These are phyloP conservation scores for Amphiura filiformis DNA, from an alignment of 35 echinoderm and acorn worm genomes.

Conservation along the genomic window DNA sequence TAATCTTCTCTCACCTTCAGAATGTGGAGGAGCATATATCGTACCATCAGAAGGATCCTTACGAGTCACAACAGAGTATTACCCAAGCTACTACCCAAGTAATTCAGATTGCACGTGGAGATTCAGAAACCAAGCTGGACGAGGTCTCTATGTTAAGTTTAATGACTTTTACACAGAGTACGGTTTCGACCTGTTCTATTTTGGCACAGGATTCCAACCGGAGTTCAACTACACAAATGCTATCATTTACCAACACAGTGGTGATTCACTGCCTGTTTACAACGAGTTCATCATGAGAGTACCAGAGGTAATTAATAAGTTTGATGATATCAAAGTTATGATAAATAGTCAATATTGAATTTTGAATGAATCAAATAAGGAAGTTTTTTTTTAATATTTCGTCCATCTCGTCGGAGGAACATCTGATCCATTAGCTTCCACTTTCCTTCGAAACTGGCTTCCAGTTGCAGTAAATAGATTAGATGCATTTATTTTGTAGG, in stretches of 20 bases:
- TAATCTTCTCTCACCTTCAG: slow-evolving; percentile 20
- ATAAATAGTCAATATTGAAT: no score
- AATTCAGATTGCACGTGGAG: slow-evolving; percentile 63
- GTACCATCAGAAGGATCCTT: slow-evolving; percentile 60
- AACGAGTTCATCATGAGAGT: background rate
- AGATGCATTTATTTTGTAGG: no score
- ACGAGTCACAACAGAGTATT: slow-evolving; percentile 49
- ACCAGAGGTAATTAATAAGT: background rate
- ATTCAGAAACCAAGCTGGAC: slow-evolving; percentile 39
- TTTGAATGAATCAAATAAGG: no score
- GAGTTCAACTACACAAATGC: slow-evolving; percentile 8
- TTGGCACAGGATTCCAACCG: slow-evolving; percentile 48
- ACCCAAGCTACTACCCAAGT: slow-evolving; percentile 52
- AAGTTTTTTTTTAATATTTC: no score
- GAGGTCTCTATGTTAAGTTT: slow-evolving; percentile 61
- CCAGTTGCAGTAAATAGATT: no score
- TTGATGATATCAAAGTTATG: no score
- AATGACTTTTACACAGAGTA: slow-evolving; percentile 60
- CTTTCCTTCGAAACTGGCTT: no score
- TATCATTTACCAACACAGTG: slow-evolving; percentile 28
- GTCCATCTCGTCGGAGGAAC: no score
- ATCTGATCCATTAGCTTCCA: no score
- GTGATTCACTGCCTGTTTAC: background rate
- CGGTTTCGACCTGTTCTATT: slow-evolving; percentile 32
- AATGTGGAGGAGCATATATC: slow-evolving; percentile 65